phyloP scores from a whole-genome alignment of 2,113 vertebrate genomes.

The Ascaphus truei region DNA sequence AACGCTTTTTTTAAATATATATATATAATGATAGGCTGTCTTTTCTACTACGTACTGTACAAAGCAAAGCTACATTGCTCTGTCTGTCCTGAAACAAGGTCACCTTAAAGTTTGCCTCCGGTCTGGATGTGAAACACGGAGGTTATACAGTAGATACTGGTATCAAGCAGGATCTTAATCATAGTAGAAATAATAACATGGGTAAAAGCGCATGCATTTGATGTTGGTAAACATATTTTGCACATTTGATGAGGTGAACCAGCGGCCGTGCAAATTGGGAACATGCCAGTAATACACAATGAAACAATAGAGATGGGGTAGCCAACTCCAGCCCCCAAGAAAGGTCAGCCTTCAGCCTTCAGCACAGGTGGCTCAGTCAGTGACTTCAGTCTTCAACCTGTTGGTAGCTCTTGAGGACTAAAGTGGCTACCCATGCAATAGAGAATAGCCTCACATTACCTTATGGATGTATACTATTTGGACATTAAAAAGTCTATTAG shows the following conservation, averaged over 20 bases:
- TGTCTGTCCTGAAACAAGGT: slow-evolving; percentile 19
- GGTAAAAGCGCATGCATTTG: not conserved
- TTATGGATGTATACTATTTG: too few species aligned
- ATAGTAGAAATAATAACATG: not conserved
- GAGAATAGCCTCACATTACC: too few species aligned
- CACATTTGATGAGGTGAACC: not conserved
- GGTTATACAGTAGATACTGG: slow-evolving; percentile 1
- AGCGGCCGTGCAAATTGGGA: not conserved
- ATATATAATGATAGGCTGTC: not conserved
- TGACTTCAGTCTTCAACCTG: too few species aligned
- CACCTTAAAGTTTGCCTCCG: slow-evolving; percentile 17
- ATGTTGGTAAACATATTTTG: not conserved
- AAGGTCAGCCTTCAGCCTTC: too few species aligned
- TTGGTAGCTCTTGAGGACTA: too few species aligned
- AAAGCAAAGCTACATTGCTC: slow-evolving; percentile 7
- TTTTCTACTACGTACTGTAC: not conserved
- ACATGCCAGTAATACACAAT: not conserved
- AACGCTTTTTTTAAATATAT: not conserved
- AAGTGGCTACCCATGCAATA: too few species aligned
- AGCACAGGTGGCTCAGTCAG: too few species aligned
- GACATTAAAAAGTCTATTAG: too few species aligned
- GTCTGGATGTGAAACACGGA: not conserved
- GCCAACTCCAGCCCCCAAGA: too few species aligned
- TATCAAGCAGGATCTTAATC: slow-evolving; percentile 13
- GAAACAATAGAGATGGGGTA: too few species aligned